These are phyloP conservation scores for Ochotona princeps DNA, from an alignment of 2,113 vertebrate species.

Conservation along the genomic window DNA sequence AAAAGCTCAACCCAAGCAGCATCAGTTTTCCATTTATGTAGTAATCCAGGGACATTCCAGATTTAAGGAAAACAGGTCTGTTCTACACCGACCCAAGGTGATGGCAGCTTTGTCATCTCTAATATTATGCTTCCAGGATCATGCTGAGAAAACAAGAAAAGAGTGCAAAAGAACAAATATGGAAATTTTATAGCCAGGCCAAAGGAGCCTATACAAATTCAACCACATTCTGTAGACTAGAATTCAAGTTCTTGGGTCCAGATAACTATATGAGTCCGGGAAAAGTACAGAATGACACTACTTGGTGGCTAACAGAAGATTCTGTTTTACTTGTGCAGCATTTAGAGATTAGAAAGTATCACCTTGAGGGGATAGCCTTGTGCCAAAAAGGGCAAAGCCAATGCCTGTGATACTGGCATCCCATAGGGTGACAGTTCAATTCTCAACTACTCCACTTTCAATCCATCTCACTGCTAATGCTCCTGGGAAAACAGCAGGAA, in stretches of 20 bases:
- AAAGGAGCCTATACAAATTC: neutral
- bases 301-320: neutral
- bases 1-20: neutral
- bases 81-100: neutral
- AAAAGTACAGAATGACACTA: neutral
- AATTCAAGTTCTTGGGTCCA: neutral
- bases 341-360: neutral
- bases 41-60: neutral
- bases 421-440: no score
- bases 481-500: no score
- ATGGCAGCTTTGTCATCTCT: neutral
- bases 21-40: neutral
- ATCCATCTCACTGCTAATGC: no score
- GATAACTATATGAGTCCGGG: neutral
- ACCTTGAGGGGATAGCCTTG: neutral
- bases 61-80: neutral
- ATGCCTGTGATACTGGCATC: no score
- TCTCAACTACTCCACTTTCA: no score
- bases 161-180: neutral
- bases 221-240: neutral
- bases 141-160: neutral
- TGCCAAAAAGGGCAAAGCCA: no score
- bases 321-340: neutral
- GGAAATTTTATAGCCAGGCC: neutral
- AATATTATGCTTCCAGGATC: neutral